Percentiles rank a stretch among this genome's conserved stretches.
These are phyloP conservation scores for Machimus atricapillus DNA, from an alignment of 2,888 invertebrate species.

Conservation along the genomic window DNA sequence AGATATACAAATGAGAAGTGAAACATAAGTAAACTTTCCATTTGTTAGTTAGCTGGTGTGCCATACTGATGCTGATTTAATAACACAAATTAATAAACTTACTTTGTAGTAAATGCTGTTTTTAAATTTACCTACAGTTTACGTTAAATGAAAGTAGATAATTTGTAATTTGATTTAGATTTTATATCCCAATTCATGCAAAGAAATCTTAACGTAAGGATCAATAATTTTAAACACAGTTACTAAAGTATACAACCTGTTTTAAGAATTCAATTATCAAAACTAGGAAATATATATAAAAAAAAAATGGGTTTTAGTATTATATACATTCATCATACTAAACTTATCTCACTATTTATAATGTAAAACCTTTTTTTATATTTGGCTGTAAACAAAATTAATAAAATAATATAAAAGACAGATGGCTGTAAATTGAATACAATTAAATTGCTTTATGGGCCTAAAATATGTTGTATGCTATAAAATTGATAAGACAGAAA, in stretches of 20 bases:
- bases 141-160: background rate
- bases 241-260: background rate
- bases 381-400: background rate
- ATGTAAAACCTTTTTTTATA: background rate
- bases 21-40: background rate
- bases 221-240: background rate
- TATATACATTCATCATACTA: background rate
- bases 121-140: conserved; percentile 2
- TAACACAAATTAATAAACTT: conserved; percentile 18
- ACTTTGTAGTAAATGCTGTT: conserved; percentile 1
- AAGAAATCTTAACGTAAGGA: background rate
- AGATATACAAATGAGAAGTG: background rate
- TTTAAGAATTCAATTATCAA: background rate
- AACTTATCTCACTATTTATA: background rate
- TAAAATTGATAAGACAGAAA: background rate
- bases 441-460: too few species aligned
- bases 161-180: background rate
- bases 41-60: conserved; percentile 45
- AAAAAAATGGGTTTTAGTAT: background rate
- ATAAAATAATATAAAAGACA: background rate
- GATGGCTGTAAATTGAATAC: too few species aligned
- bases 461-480: too few species aligned
- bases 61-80: conserved; percentile 47
- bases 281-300: background rate
- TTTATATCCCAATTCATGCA: conserved; percentile 20